A percentile compares a stretch with the other conserved stretches of the same genome.
phyloP scores from a whole-genome alignment of 2,888 invertebrate genomes.

The Cheilosia vernalis region DNA sequence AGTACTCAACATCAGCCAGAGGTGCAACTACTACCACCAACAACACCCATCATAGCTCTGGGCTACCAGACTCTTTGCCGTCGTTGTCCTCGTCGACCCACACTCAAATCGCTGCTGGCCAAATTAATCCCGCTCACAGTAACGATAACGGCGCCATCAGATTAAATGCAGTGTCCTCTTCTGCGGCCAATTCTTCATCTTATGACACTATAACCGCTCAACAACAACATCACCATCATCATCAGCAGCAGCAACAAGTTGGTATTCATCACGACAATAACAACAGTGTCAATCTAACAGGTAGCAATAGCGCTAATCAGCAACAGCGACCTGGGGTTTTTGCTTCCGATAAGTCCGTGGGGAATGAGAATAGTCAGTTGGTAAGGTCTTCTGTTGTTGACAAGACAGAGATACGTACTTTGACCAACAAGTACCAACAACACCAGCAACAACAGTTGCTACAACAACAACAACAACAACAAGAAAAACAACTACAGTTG shows the following conservation, averaged over 20 bases:
- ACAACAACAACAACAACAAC: slow-evolving; percentile 62
- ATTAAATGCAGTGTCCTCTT: slow-evolving; percentile 62
- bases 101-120: slow-evolving; percentile 48
- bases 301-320: slow-evolving; percentile 56
- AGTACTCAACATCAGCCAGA: slow-evolving; percentile 38
- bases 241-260: slow-evolving; percentile 58
- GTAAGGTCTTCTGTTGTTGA: slow-evolving; percentile 52
- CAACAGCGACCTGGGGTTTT: slow-evolving; percentile 72
- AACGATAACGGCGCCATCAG: slow-evolving; percentile 54
- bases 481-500: slow-evolving; percentile 54
- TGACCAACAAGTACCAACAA: slow-evolving; percentile 76
- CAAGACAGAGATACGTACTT: slow-evolving; percentile 51
- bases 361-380: slow-evolving; percentile 64
- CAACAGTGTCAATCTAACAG: slow-evolving; percentile 39
- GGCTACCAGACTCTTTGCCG: slow-evolving; percentile 56
- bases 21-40: slow-evolving; percentile 45
- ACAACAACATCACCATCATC: too few species aligned
- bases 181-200: slow-evolving; percentile 36
- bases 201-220: slow-evolving; percentile 46
- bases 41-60: slow-evolving; percentile 49
- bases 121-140: slow-evolving; percentile 58
- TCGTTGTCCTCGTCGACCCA: slow-evolving; percentile 46
- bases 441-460: slow-evolving; percentile 65
- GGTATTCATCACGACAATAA: slow-evolving; percentile 58
- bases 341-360: slow-evolving; percentile 63